Evolutionary conservation across 1,140 invertebrate genomes (phyloP).

Genomic region (Dinoponera quadriceps): DNA sequence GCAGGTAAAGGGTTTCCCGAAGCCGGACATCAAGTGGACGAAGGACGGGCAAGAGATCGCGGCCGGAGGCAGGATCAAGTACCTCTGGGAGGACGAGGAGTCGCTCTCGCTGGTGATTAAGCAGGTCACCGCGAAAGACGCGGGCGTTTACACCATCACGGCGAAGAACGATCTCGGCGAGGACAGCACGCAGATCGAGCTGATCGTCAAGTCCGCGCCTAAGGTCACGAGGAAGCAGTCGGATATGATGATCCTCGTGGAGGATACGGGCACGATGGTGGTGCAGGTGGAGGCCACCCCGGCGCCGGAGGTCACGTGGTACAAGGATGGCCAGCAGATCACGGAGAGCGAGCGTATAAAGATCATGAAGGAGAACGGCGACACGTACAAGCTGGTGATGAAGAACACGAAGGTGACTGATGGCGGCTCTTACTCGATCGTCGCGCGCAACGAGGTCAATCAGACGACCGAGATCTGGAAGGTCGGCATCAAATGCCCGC

Average conservation of each 20-base stretch:
- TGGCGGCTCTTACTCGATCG: conserved; percentile 96
- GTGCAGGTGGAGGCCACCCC: conserved; percentile 95
- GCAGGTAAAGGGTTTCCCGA: conserved; percentile 96
- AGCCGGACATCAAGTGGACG: conserved; percentile 95
- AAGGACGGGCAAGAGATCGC: conserved; percentile 94
- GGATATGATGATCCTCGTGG: conserved; percentile 90
- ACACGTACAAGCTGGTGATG: conserved; percentile 92
- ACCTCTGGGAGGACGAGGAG: conserved; percentile 96
- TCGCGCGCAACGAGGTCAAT: conserved; percentile 95
- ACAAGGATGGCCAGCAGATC: conserved; percentile 93
- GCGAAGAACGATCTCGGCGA: conserved; percentile 96
- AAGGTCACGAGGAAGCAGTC: conserved; percentile 93
- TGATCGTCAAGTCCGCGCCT: conserved; percentile 93
- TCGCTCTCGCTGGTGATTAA: conserved; percentile 96
- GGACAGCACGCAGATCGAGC: conserved; percentile 90
- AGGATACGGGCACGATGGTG: conserved; percentile 89
- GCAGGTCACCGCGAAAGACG: conserved; percentile 92
- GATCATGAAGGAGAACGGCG: conserved; percentile 89
- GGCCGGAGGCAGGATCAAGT: conserved; percentile 92
- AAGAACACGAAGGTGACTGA: conserved; percentile 93
- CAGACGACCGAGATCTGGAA: conserved; percentile 95
- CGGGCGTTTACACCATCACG: conserved; percentile 93
- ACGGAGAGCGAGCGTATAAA: conserved; percentile 89
- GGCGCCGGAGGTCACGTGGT: conserved; percentile 92
- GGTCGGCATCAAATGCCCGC: conserved; percentile 91